Base-by-base conservation (phyloP, 1,140 invertebrate species). In the Lithobius niger region DNA sequence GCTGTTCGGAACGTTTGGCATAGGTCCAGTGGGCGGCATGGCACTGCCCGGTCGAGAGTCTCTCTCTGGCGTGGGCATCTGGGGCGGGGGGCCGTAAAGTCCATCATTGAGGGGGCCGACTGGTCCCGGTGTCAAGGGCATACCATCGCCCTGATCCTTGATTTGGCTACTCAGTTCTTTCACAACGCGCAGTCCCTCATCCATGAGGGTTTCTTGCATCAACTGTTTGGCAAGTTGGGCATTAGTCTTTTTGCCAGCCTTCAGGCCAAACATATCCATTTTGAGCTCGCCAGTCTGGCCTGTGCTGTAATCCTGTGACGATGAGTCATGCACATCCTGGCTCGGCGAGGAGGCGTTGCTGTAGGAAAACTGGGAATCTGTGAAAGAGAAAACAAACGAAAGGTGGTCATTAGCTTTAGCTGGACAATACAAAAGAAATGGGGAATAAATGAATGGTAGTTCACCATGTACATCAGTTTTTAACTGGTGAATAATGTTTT, bases 301-400 rank as follows among this genome's bases (percentile, higher is more conserved):
- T 49, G 51, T 49, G 51, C 57, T 52, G 10, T 52, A 62, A 40
- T 61, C 57, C 28, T 59, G 61, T 3, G 61, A 61, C 18, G 55
- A 45, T 3, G 64, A 66, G 51, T 66, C 64, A 40, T 63, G 60
- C 2, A 63, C 59, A 45, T 66, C 64, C 52, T 78, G 77, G 27
- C 77, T 77, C 47, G 82, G 81, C 31, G 82, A 83, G 64, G 79
- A 82, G 31, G 79, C 79, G 65, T 82, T 83, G 64, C 82, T 84
- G 60, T 82, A 84, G 0, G 82, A 83, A 62, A 80, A 81, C 55
- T 82, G 75, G 24, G 81, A 84, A 65, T 84, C 82, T 25, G 28
- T 13, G 13, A 21, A 3, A 3, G 13, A 53, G 18, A 45, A 19
- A 45, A 45, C 43, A 45, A 19, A 19, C 16, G n/a, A n/a, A n/a